These are phyloP conservation scores for Deladenus siricidicola DNA, from an alignment of 2,888 invertebrate species.

Conservation along the genomic window DNA sequence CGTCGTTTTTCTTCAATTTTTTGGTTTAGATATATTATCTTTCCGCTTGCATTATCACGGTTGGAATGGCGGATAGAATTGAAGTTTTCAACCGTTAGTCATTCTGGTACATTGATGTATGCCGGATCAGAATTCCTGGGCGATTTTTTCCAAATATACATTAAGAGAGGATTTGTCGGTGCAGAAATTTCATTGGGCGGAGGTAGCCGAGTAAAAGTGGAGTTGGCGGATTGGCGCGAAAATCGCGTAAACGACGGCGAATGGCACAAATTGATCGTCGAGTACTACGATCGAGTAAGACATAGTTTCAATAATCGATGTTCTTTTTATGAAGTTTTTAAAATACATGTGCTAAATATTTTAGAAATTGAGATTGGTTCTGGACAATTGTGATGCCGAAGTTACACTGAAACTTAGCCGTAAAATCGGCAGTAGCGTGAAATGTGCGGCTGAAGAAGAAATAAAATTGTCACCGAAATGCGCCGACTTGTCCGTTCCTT, in stretches of 20 bases:
- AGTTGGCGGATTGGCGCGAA: slow-evolving; percentile 37
- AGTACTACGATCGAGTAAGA: slow-evolving; percentile 39
- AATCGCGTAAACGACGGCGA: slow-evolving; percentile 48
- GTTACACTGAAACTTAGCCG: slow-evolving; percentile 6
- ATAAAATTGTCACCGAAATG: slow-evolving; percentile 41
- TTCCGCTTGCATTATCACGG: slow-evolving; percentile 20
- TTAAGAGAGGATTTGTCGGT: slow-evolving; percentile 36
- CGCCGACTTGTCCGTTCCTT: slow-evolving; percentile 38
- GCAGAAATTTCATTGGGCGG: slow-evolving; percentile 27
- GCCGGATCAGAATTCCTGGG: slow-evolving; percentile 24
- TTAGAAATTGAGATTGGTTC: slow-evolving; percentile 35
- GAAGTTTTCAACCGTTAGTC: slow-evolving; percentile 43
- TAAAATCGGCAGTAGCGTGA: slow-evolving; percentile 18
- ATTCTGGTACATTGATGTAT: slow-evolving; percentile 39
- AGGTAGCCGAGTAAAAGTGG: slow-evolving; percentile 9
- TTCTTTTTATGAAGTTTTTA: neutral
- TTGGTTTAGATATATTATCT: slow-evolving; percentile 7
- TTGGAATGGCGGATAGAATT: slow-evolving; percentile 28
- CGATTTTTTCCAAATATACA: slow-evolving; percentile 42
- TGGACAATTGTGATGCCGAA: slow-evolving; percentile 42
- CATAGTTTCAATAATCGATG: neutral
- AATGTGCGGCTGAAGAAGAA: slow-evolving; percentile 37
- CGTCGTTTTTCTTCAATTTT: neutral
- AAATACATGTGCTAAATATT: slow-evolving; percentile 4
- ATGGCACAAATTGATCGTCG: slow-evolving; percentile 44